Percentiles rank a stretch among this genome's conserved stretches.
Evolutionary conservation across 53 echinoderm and acorn worm genomes (phyloP).

Genomic region (Stichopus horrens): DNA sequence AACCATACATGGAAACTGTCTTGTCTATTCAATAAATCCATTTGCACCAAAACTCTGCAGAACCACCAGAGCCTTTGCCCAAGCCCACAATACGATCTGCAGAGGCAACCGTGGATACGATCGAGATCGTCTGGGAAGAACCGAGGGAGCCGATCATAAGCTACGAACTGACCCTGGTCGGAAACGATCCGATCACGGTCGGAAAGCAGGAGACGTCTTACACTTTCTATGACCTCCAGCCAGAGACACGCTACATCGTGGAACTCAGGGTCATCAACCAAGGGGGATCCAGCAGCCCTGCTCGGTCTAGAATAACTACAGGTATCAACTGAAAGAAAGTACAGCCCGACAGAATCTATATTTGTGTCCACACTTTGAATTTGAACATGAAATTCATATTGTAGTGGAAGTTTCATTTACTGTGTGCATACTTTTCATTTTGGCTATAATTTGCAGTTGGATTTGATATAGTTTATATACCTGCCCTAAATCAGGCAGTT

Average conservation of each 20-base stretch:
- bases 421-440: too few species aligned
- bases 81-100: constrained; percentile 12
- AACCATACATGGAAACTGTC: too few species aligned
- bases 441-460: too few species aligned
- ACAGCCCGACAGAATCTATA: too few species aligned
- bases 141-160: constrained; percentile 1
- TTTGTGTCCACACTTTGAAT: too few species aligned
- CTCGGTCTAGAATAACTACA: constrained; percentile 33
- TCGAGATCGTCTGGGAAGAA: constrained; percentile 3
- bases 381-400: too few species aligned
- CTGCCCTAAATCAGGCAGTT: too few species aligned
- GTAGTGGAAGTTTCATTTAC: too few species aligned
- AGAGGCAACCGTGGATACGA: constrained; percentile 14
- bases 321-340: not conserved
- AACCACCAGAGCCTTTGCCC: not conserved
- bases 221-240: constrained; percentile 22
- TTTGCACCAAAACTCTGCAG: not conserved
- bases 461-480: too few species aligned
- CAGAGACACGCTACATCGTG: constrained; percentile 32
- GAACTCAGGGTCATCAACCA: constrained; percentile 28
- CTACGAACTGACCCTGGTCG: constrained; percentile 31
- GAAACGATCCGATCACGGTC: constrained; percentile 18
- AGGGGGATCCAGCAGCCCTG: constrained; percentile 23
- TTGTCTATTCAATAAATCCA: too few species aligned
- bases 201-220: constrained; percentile 26